Base-by-base conservation (phyloP, 1,140 invertebrate genomes). In the Protaetia brevitarsis region DNA sequence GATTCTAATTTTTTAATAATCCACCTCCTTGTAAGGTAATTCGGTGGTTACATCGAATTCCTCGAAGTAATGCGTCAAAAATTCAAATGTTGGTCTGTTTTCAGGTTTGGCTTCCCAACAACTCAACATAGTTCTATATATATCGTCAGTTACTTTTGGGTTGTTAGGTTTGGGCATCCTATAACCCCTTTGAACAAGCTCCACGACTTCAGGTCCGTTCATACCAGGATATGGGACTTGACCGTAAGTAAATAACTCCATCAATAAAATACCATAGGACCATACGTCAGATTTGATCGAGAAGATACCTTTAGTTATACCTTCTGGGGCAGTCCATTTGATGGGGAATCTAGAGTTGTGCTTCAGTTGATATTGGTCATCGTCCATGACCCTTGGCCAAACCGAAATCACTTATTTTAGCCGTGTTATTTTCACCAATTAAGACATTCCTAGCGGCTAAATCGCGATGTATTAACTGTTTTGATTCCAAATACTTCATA, bases 231-330 rank as follows among this genome's bases (percentile, higher is more conserved):
- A 98, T 69, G 97, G 97, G 74, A 98, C 93, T 82, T 94, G 91
- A 68, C 92, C 97, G 75, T 95, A 94, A 4, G 97, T 99, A 76
- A 98, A 96, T 19, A 99, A 82, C 79, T 99, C 97, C 90, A 96
- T 97, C 1, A 99, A 81, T 1, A 99, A 80, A 69, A 99, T 96
- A 63, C 96, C 97, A 77, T 96, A 99, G 0, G 95, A 97, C 97
- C 97, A 99, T 0, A 99, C 96, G 79, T 99, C 97, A 56, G 94
- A 97, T 79, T 99, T 99, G 66, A 98, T 97, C 56, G 94, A 96
- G 80, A 99, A 99, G 75, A 91, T 88, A 37, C 94, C 93, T 72
- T 94, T 95, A 36, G 95, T 88, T 23, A 96, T 96, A 2, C 96
- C 96, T 81, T 98, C 96, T 0, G 96, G 96, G 0, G 96, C 94